phyloP scores from a whole-genome alignment of 2,888 invertebrate species.

The Zeuzera pyrina region DNA sequence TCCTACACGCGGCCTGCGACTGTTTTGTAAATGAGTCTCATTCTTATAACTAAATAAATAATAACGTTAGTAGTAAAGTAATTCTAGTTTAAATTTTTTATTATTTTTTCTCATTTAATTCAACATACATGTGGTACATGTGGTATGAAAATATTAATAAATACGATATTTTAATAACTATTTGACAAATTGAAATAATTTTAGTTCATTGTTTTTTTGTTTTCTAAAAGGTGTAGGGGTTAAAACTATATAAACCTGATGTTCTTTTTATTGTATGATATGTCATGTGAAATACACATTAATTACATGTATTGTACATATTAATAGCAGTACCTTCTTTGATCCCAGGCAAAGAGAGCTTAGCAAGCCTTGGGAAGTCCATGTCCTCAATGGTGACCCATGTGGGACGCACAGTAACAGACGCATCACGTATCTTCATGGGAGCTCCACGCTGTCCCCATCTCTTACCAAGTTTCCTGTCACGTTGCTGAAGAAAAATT shows the following conservation, averaged over 20 bases:
- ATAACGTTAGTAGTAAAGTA: too few relatives aligned
- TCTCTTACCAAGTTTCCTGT: conserved; percentile 86
- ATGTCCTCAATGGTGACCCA: conserved; percentile 99
- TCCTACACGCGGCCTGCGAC: too few relatives aligned
- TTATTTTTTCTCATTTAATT: too few relatives aligned
- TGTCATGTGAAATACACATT: background rate
- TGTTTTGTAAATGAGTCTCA: too few relatives aligned
- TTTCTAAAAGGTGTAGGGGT: too few relatives aligned
- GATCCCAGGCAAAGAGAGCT: conserved; percentile 92
- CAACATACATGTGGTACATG: too few relatives aligned
- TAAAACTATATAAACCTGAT: background rate
- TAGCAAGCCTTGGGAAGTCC: conserved; percentile 96
- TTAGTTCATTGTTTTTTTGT: too few relatives aligned
- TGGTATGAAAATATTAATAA: too few relatives aligned
- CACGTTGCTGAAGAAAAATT: conserved; percentile 81
- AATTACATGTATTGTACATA: background rate
- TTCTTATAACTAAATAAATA: too few relatives aligned
- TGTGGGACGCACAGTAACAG: conserved; percentile 94
- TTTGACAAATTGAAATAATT: too few relatives aligned
- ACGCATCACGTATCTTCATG: conserved; percentile 95
- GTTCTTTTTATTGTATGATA: background rate
- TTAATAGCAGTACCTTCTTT: conserved; percentile 75
- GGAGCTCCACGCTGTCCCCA: conserved; percentile 90
- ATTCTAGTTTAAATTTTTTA: too few relatives aligned
- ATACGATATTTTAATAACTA: too few relatives aligned